Base-by-base conservation (phyloP, 2,888 invertebrate species). In the Octonoba sinensis region DNA sequence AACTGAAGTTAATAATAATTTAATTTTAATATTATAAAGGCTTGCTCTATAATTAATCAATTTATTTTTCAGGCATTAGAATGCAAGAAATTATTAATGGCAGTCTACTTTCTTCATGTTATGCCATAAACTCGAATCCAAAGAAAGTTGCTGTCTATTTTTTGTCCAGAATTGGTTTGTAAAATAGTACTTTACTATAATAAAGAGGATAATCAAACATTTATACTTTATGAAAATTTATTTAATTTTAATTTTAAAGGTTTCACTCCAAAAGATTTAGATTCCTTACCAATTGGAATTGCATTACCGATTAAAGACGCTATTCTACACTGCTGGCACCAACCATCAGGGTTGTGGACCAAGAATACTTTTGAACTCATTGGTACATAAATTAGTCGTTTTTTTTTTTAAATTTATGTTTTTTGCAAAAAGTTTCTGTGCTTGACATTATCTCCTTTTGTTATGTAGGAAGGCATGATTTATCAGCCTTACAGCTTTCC, bases 271-370 rank as follows among this genome's bases (percentile, higher is more conserved):
- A 90, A 91, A n/a, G 92, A 93, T 85, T 88, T 95, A n/a, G 92
- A 93, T 86, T 91, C 90, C 74, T 89, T 94, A 27, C 94, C 95
- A 0, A 91, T 92, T 0, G 93, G 93, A 0, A 89, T 95, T n/a
- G 90, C 92, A 12, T 89, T 94, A 1, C 90, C 93, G 18, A 89
- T 94, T 0, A 91, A 92, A 84, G 92, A 93, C 87, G 91, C 92
- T 18, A 91, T 94, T 84, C 92, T 93, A 88, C 90, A 91, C 85
- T 93, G 93, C 85, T 91, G 94, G 86, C 91, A 91, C 86, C 90
- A 91, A 78, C 94, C 95, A 0, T 93, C 93, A 0, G 90, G 92
- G 46, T 92, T 92, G 87, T 94, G 94, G 93, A 92, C 93, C 0
- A 90, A 91, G 24, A 91, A 91, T 27, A 93, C 93, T 0, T 95